These are phyloP conservation scores for Mnemiopsis leidyi DNA, from an alignment of 37 sponge, comb jelly and placozoan species.

Conservation along the genomic window DNA sequence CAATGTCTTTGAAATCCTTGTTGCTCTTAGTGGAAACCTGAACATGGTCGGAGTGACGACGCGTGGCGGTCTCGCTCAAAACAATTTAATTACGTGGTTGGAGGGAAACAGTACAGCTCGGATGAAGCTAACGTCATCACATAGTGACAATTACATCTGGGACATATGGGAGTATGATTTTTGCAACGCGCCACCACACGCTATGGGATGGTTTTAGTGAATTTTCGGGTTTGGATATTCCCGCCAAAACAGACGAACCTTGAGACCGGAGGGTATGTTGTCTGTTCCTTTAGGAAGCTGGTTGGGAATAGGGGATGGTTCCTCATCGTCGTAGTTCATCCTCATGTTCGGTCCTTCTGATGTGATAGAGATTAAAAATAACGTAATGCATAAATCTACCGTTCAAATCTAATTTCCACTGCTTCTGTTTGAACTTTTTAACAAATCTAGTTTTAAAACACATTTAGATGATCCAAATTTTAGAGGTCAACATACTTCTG, in stretches of 20 bases:
- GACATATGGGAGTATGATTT: neutral
- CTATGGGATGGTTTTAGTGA: too few species aligned
- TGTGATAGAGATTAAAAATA: too few species aligned
- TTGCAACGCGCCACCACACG: too few species aligned
- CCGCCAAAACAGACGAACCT: conserved; percentile 3
- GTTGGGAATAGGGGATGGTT: conserved; percentile 47
- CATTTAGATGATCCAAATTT: too few species aligned
- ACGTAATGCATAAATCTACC: too few species aligned
- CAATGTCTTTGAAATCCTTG: conserved; percentile 64
- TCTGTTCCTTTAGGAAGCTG: conserved; percentile 64
- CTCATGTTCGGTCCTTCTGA: conserved; percentile 63
- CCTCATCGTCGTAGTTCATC: conserved; percentile 61
- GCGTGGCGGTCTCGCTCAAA: neutral
- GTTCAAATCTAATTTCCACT: too few species aligned
- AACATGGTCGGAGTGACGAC: neutral
- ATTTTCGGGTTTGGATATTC: neutral
- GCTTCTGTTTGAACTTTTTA: too few species aligned
- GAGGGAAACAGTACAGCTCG: neutral
- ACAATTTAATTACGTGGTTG: neutral
- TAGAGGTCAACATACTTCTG: conserved; percentile 60
- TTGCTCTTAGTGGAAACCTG: conserved; percentile 56
- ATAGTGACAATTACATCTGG: neutral
- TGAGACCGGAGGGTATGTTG: conserved; percentile 60
- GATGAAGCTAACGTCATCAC: neutral
- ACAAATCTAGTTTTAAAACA: too few species aligned